phyloP scores from a whole-genome alignment of 2,797 vertebrate species.

The Momotus momota region DNA sequence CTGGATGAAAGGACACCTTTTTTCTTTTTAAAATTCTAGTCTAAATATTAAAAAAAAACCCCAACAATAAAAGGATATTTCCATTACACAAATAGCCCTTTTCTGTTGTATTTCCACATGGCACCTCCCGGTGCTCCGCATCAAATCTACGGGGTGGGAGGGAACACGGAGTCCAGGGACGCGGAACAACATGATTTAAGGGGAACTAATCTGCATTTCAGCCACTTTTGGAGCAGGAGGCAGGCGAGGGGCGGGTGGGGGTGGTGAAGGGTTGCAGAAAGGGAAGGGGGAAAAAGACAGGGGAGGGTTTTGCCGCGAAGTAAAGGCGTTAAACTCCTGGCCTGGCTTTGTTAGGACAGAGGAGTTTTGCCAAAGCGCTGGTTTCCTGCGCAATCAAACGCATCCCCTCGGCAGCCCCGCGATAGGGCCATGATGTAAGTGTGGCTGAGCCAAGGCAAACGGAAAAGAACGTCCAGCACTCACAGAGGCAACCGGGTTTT shows the following conservation, averaged over 20 bases:
- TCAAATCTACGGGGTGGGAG: not conserved
- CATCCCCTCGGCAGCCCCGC: not conserved
- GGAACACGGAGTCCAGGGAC: not conserved
- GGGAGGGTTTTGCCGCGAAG: not conserved
- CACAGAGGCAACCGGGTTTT: not conserved
- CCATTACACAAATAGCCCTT: not conserved
- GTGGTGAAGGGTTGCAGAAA: not conserved
- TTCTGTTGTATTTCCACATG: accelerated
- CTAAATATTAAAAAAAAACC: not conserved
- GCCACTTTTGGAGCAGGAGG: not conserved
- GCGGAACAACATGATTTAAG: not conserved
- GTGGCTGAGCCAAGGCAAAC: conserved; percentile 24
- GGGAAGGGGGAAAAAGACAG: not conserved
- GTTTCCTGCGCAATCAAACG: not conserved
- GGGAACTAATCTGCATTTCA: not conserved
- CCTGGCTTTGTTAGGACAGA: not conserved
- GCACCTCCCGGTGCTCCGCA: not conserved
- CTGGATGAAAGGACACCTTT: not conserved
- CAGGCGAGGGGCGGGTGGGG: accelerated
- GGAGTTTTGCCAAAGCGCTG: not conserved
- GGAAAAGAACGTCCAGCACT: not conserved
- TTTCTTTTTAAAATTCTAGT: too few relatives aligned
- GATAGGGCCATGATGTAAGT: not conserved
- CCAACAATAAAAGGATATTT: not conserved
- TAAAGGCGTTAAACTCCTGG: not conserved